phyloP scores from a whole-genome alignment of 2,888 invertebrate genomes.

The Ephialtes manifestator region DNA sequence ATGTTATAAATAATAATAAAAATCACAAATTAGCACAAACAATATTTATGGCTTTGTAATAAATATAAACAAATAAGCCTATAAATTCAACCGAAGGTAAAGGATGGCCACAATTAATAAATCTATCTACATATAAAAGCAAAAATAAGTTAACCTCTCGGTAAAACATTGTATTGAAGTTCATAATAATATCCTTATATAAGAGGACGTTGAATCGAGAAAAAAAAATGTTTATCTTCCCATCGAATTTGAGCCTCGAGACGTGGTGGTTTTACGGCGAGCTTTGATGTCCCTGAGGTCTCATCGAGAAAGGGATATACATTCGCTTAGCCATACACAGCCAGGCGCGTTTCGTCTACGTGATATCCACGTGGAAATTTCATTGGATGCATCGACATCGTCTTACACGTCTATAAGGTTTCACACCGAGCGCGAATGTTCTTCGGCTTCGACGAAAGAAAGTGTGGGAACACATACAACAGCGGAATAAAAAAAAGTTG shows the following conservation, averaged over 20 bases:
- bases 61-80: too few species aligned
- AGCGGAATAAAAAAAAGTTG: background rate
- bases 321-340: slow-evolving; percentile 22
- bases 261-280: slow-evolving; percentile 55
- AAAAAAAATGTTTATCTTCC: slow-evolving; percentile 32
- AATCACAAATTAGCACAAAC: too few species aligned
- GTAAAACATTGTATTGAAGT: background rate
- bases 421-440: slow-evolving; percentile 30
- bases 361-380: slow-evolving; percentile 47
- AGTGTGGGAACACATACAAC: slow-evolving; percentile 78
- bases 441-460: slow-evolving; percentile 69
- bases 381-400: slow-evolving; percentile 30
- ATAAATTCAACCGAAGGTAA: too few species aligned
- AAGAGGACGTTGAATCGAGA: background rate
- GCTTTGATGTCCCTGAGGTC: slow-evolving; percentile 60
- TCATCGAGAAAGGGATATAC: slow-evolving; percentile 25
- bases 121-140: too few species aligned
- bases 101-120: too few species aligned
- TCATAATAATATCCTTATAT: background rate
- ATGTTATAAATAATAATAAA: too few species aligned
- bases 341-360: slow-evolving; percentile 56
- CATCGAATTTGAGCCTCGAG: slow-evolving; percentile 45
- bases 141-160: background rate
- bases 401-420: slow-evolving; percentile 6
- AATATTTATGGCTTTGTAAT: too few species aligned